Evolutionary conservation across 2,888 invertebrate genomes (phyloP).

Genomic region (Palloptera scutellata): DNA sequence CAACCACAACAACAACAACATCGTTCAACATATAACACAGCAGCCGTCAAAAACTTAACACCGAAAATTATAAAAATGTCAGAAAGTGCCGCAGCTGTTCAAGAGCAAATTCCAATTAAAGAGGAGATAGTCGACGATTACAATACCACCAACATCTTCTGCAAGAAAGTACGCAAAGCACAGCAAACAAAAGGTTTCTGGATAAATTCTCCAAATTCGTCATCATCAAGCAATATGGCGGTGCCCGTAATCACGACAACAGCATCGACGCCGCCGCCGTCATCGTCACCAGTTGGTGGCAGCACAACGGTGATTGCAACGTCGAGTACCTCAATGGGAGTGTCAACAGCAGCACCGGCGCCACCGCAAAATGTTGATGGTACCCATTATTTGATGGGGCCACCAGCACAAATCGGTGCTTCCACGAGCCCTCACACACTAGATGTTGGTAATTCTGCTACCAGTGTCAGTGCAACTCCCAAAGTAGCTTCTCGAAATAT

Average conservation of each 20-base stretch:
- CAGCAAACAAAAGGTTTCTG: constrained; percentile 63
- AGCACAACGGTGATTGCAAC: constrained; percentile 34
- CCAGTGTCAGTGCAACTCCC: constrained; percentile 45
- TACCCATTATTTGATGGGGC: constrained; percentile 54
- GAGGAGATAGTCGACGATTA: constrained; percentile 60
- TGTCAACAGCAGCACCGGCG: constrained; percentile 25
- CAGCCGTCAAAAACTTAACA: constrained; percentile 57
- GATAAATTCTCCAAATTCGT: constrained; percentile 54
- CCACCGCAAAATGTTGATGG: too few species aligned
- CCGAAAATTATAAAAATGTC: constrained; percentile 55
- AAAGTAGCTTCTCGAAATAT: constrained; percentile 67
- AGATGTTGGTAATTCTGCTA: too few species aligned
- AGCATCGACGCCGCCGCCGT: constrained; percentile 27
- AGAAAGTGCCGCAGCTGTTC: constrained; percentile 31
- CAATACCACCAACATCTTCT: constrained; percentile 59
- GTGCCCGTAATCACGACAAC: constrained; percentile 55
- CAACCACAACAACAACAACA: constrained; percentile 38
- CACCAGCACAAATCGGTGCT: constrained; percentile 61
- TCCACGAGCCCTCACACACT: not conserved
- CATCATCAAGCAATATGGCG: constrained; percentile 26
- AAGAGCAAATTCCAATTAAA: constrained; percentile 47
- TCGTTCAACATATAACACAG: constrained; percentile 14
- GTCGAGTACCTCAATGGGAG: constrained; percentile 34
- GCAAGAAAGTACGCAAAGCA: constrained; percentile 63
- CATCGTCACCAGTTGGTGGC: constrained; percentile 47